Conservation (phyloP, 2,113 vertebrate genomes). For the Lepus europaeus region DNA sequence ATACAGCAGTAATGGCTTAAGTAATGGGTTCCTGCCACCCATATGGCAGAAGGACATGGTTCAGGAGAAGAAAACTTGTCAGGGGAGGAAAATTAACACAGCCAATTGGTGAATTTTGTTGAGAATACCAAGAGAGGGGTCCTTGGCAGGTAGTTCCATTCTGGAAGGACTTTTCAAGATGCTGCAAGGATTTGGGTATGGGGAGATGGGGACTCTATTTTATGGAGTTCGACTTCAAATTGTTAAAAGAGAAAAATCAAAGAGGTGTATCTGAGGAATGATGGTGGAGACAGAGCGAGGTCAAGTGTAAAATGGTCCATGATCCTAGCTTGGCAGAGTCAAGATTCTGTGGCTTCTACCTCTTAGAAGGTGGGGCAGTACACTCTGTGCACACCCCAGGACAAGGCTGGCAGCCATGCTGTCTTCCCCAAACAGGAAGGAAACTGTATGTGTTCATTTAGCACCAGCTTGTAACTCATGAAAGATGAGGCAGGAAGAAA, state of each 20-base stretch:
- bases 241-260: neutral
- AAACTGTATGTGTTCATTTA: neutral
- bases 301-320: too few relatives aligned
- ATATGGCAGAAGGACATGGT: neutral
- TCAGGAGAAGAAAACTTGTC: neutral
- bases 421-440: neutral
- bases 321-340: neutral
- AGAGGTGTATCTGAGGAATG: neutral
- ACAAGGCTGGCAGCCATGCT: accelerated
- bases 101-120: neutral
- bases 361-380: neutral
- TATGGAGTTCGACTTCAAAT: neutral
- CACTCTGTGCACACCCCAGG: neutral
- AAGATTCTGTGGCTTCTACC: neutral
- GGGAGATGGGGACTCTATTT: neutral
- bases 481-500: neutral
- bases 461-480: neutral
- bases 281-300: neutral
- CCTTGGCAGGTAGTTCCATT: too few relatives aligned
- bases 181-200: neutral
- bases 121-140: neutral
- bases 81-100: neutral
- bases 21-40: too few relatives aligned
- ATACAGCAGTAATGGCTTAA: too few relatives aligned
- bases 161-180: neutral